Evolutionary conservation across 2,113 vertebrate genomes (phyloP), one percentile per base, ranked within the genome.

Genomic region (Nannospalax galili): DNA sequence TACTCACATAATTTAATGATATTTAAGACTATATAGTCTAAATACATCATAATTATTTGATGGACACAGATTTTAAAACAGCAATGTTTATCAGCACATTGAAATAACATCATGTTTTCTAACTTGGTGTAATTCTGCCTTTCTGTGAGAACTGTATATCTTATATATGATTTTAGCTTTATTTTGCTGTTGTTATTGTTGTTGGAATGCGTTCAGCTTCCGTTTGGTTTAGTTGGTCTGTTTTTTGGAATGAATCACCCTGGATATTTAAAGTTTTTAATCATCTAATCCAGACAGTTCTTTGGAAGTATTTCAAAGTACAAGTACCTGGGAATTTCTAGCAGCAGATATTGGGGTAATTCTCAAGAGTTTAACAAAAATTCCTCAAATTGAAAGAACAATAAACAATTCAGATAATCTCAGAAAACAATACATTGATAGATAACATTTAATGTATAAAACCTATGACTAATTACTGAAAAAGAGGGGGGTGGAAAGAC

Each of bases 51-150:
- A 37, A 74, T 26, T 67, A 3, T 48, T 80, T 84, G 8, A 56
- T 7, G 4, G 28, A 65, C 1, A 26, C 5, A 48, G n/a, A 40
- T 64, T 95, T 91, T 74, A 60, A 64, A 93, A 86, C n/a, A 92
- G 19, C 5, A 32, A 85, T 91, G 32, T 92, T 84, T 78, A 84
- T 65, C 28, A 40, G 16, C n/a, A 37, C 82, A 87, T 77, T 81
- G 7, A 73, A 10, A 4, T 6, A 81, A 82, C 73, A 88, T 30
- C 17, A 88, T 78, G 6, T 62, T 75, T 79, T 48, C 5, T 67
- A 93, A 81, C 9, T 19, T 37, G 45, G 40, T 40, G 8, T 91
- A 97, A 85, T 81, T 90, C 11, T 95, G 6, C 30, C 85, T 93
- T 91, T 84, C n/a, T 91, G 75, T 73, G 14, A 9, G 22, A 87